Evolutionary conservation across 2,113 vertebrate genomes (phyloP), one percentile per base, ranked within the genome.

Genomic region (Hyperopisus bebe): DNA sequence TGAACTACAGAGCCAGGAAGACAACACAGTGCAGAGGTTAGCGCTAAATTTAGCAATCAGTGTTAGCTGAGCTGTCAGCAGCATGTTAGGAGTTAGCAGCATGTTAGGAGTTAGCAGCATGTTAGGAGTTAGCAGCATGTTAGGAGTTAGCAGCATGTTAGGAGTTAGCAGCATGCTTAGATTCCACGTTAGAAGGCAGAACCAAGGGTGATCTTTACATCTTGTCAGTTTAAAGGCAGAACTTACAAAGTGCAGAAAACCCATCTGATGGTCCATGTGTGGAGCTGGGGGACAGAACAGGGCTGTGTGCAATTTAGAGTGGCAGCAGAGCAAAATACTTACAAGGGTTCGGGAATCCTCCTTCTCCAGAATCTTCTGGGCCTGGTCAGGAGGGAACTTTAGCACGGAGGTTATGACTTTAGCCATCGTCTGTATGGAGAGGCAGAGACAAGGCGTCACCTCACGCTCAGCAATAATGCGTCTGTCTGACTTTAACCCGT

Each of bases 371-470:
- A 99, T 98, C 92, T 97, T 98, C 94, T 98, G 96, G 39, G 97
- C 94, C 93, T 99, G 97, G 88, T 99, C 99, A 88, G 96, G 95
- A 92, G 98, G 96, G 92, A 99, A 99, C 95, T 97, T 99, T 66
- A 99, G 95, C 91, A 99, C 97, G 88, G 97, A 97, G 51, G 99
- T 99, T 91, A 99, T 98, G 90, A 99, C 98, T 93, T 99, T 99
- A 91, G 99, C 99, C 98, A 99, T 99, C 4, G 99, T 99, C 99
- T 99, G 87, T 90, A 92, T 85, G 91, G 35, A 77, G 83, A 87
- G 39, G 74, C 46, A 42, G 82, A 89, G 70, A 8, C 8, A 15
- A 1, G 44, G 85, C 66, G 21, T 42, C 9, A 44, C 55, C 19
- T 31, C 86, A 58, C 4, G 19, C 42, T 21, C 13, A 21, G 44